phyloP scores from a whole-genome alignment of 2,888 invertebrate species.

The Rapana venosa region DNA sequence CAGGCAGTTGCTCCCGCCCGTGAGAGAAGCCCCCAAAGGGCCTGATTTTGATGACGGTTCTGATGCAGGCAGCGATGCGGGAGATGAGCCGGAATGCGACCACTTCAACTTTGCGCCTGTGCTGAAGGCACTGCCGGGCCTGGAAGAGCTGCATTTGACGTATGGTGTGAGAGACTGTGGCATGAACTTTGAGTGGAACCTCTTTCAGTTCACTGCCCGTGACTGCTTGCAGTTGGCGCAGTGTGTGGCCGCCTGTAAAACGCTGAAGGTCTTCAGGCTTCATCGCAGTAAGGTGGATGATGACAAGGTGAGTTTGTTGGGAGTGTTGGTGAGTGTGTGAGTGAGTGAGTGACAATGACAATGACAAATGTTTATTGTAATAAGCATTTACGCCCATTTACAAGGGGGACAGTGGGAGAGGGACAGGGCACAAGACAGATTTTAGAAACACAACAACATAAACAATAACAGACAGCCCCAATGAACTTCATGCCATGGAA shows the following conservation, averaged over 20 bases:
- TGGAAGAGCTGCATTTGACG: conserved; percentile 76
- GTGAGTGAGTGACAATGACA: neutral
- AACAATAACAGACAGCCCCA: too few species aligned
- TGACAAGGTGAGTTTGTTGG: conserved; percentile 63
- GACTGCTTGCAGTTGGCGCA: conserved; percentile 78
- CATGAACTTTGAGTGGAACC: conserved; percentile 79
- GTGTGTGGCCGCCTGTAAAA: conserved; percentile 74
- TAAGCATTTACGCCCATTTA: too few species aligned
- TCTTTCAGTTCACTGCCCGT: conserved; percentile 78
- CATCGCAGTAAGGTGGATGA: conserved; percentile 78
- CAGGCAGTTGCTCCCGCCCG: conserved; percentile 78
- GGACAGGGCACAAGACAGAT: too few species aligned
- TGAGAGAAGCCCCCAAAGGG: conserved; percentile 64
- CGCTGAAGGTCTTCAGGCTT: conserved; percentile 74
- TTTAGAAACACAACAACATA: too few species aligned
- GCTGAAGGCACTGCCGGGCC: conserved; percentile 70
- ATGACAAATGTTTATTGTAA: too few species aligned
- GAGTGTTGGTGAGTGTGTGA: neutral
- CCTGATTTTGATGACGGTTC: conserved; percentile 75
- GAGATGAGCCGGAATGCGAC: conserved; percentile 77
- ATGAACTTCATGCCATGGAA: too few species aligned
- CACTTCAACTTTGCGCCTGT: conserved; percentile 78
- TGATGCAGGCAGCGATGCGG: conserved; percentile 75
- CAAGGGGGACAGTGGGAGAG: too few species aligned
- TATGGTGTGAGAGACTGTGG: conserved; percentile 79